Percentiles rank a stretch among this genome's conserved stretches.
Evolutionary conservation across 1,140 invertebrate genomes (phyloP).

Genomic region (Zaprionus ornatus): DNA sequence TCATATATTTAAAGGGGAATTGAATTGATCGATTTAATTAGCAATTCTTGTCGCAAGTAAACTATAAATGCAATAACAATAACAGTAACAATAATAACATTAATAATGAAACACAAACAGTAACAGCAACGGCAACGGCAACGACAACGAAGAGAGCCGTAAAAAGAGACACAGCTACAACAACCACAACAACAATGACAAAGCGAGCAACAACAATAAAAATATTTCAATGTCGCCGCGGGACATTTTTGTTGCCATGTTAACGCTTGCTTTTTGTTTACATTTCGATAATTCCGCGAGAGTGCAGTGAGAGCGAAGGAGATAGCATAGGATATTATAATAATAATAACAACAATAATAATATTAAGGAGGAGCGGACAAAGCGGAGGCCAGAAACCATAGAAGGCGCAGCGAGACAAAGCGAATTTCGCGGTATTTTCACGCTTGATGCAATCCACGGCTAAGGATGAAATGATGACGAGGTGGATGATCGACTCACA

Average conservation of each 20-base stretch:
- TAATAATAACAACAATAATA: slow-evolving; percentile 2
- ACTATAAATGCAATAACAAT: slow-evolving; percentile 18
- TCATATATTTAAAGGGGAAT: neutral
- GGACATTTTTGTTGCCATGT: slow-evolving; percentile 83
- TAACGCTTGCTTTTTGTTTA: slow-evolving; percentile 82
- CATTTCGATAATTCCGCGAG: slow-evolving; percentile 64
- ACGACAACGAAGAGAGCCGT: slow-evolving; percentile 67
- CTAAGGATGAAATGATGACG: neutral
- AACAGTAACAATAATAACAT: slow-evolving; percentile 24
- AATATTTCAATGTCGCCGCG: slow-evolving; percentile 82
- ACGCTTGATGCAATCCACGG: slow-evolving; percentile 64
- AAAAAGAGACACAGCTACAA: slow-evolving; percentile 62
- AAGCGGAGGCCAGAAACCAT: neutral
- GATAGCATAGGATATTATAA: neutral
- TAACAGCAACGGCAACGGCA: slow-evolving; percentile 4
- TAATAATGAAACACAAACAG: slow-evolving; percentile 4
- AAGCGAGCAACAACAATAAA: slow-evolving; percentile 71
- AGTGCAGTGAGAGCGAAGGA: neutral
- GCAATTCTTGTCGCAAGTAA: slow-evolving; percentile 24
- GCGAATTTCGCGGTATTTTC: slow-evolving; percentile 83
- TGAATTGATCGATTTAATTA: slow-evolving; percentile 29
- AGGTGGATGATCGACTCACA: neutral
- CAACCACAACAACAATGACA: slow-evolving; percentile 9
- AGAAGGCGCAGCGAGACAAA: slow-evolving; percentile 41
- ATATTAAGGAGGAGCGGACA: neutral